Conservation (phyloP, 2,888 invertebrate genomes). For the Scelioninae gen. 1 region DNA sequence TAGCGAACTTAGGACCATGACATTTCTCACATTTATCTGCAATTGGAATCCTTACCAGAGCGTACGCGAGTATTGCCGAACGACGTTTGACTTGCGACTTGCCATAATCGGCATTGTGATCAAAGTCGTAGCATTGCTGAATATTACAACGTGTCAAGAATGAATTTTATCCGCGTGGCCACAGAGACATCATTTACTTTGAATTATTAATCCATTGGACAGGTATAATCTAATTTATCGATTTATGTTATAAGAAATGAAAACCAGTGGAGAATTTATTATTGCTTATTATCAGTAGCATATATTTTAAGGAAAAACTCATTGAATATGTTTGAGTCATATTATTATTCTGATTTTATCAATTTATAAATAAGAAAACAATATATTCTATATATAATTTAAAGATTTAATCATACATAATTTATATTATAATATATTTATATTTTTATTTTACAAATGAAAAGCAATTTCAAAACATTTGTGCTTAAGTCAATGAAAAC, state of each 20-base stretch:
- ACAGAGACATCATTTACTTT: neutral
- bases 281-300: too few relatives aligned
- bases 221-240: conserved; percentile 23
- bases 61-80: neutral
- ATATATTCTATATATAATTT: too few relatives aligned
- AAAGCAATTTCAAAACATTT: too few relatives aligned
- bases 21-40: conserved; percentile 45
- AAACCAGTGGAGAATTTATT: neutral
- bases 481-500: too few relatives aligned
- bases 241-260: neutral
- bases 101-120: conserved; percentile 24
- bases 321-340: too few relatives aligned
- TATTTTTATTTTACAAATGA: too few relatives aligned
- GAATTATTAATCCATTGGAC: neutral
- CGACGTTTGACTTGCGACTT: conserved; percentile 10
- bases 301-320: too few relatives aligned
- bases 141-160: conserved; percentile 15
- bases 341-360: too few relatives aligned
- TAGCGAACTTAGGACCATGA: conserved; percentile 34
- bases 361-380: too few relatives aligned
- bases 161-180: conserved; percentile 12
- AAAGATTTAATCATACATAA: too few relatives aligned
- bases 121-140: conserved; percentile 11
- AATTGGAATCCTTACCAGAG: conserved; percentile 23
- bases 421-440: too few relatives aligned